Evolutionary conservation across 2,113 vertebrate species (phyloP), one percentile per base, ranked within the genome.

Genomic region (Lophura nycthemera): DNA sequence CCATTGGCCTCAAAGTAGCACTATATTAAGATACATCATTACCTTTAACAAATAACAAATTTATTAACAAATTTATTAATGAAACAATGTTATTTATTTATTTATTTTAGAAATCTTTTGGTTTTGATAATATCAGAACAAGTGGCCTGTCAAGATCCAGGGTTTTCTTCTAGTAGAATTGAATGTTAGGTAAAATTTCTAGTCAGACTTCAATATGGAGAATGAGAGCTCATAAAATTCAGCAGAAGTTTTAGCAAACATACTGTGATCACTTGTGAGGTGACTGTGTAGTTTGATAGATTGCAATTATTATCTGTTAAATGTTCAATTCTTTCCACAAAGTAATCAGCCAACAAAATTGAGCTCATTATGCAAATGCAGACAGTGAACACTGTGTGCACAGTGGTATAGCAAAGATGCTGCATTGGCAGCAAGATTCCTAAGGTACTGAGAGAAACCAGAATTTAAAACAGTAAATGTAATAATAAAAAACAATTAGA

Each of bases 231-330:
- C 72, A 91, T 96, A 91, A 97, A 86, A 94, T 96, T 94, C 94
- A 96, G 56, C 18, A 50, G 60, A 93, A 83, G 32, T 92, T 95
- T 90, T 77, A 94, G 70, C 64, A 96, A 94, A 93, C 79, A 67
- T 73, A 70, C 72, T 90, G 95, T 92, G 86, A 88, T 95, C n/a
- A 83, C 93, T 94, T 95, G 78, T 89, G 88, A 95, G 64, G 83
- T 84, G 79, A 92, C 93, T 83, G 43, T 73, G 45, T 67, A 82
- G 79, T 95, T 88, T 96, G 83, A 97, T 95, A 95, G 89, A 97
- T 95, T 95, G 93, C 89, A 95, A 95, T 97, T 96, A 96, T 97
- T 97, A 97, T 89, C 82, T 95, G 79, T 93, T 97, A 97, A 96
- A 97, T 93, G 94, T 96, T 96, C 95, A 95, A 83, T 96, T 96